These are phyloP conservation scores for Tachystola acroxantha DNA, from an alignment of 2,888 invertebrate species.

Conservation along the genomic window DNA sequence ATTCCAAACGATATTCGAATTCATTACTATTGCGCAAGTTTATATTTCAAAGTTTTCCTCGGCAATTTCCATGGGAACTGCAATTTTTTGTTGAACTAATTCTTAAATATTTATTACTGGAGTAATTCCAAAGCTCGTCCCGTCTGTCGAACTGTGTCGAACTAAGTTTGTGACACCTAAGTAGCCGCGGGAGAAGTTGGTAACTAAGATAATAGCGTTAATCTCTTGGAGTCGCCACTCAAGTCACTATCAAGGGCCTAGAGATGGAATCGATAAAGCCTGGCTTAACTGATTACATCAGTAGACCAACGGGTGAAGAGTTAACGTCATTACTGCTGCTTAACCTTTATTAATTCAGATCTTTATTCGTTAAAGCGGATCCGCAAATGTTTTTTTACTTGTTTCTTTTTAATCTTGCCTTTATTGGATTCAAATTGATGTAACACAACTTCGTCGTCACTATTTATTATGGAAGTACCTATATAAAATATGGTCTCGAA, in stretches of 20 bases:
- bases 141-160: slow-evolving; percentile 18
- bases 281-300: slow-evolving; percentile 32
- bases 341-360: background rate
- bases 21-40: background rate
- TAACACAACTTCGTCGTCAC: too few relatives aligned
- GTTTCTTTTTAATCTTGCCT: too few relatives aligned
- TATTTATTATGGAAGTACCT: too few relatives aligned
- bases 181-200: slow-evolving; percentile 49
- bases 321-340: slow-evolving; percentile 2
- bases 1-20: background rate
- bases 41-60: background rate
- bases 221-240: slow-evolving; percentile 49
- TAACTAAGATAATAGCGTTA: slow-evolving; percentile 54
- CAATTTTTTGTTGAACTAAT: background rate
- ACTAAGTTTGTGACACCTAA: slow-evolving; percentile 41
- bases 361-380: too few relatives aligned
- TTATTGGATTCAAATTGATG: too few relatives aligned
- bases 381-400: too few relatives aligned
- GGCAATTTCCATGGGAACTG: background rate
- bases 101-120: background rate
- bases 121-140: slow-evolving; percentile 2
- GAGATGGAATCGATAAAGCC: slow-evolving; percentile 52
- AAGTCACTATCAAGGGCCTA: slow-evolving; percentile 17
- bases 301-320: slow-evolving; percentile 12
- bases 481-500: too few relatives aligned